A percentile compares a stretch with the other conserved stretches of the same genome.
Conservation (phyloP, 2,797 vertebrate genomes). For the Gephyroberyx darwinii region DNA sequence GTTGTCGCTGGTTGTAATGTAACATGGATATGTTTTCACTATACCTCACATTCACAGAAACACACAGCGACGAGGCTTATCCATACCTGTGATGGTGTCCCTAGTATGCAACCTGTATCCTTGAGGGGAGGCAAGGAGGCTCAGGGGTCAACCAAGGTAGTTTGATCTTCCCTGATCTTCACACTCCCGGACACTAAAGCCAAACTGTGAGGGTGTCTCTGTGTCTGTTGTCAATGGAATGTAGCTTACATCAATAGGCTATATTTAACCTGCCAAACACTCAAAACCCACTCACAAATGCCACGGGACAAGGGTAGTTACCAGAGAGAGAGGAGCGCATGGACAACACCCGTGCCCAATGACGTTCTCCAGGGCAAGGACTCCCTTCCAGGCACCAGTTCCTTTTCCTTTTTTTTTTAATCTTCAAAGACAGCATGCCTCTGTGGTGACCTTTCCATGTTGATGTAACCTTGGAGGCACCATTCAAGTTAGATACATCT, state of each 20-base stretch:
- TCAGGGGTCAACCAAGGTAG: constrained; percentile 80
- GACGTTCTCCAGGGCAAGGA: constrained; percentile 25
- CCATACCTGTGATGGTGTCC: constrained; percentile 78
- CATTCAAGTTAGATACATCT: not conserved
- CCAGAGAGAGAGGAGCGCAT: constrained; percentile 44
- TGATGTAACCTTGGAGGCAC: constrained; percentile 22
- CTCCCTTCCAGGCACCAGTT: constrained; percentile 23
- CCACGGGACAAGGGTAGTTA: constrained; percentile 67
- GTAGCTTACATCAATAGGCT: constrained; percentile 97
- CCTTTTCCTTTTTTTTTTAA: constrained; percentile 24
- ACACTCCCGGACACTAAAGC: constrained; percentile 88
- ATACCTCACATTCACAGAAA: constrained; percentile 21
- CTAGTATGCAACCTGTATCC: constrained; percentile 69
- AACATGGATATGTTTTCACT: not conserved
- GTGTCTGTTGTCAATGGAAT: constrained; percentile 91
- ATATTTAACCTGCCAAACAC: constrained; percentile 95
- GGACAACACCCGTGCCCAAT: constrained; percentile 23
- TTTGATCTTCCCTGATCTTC: constrained; percentile 87
- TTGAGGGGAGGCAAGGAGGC: constrained; percentile 71
- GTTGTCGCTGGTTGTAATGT: not conserved
- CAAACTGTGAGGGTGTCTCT: constrained; percentile 85
- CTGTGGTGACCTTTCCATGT: not conserved
- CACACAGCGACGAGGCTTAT: constrained; percentile 9
- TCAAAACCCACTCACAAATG: constrained; percentile 88
- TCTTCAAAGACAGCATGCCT: constrained; percentile 29